These are phyloP conservation scores for Antidorcas marsupialis DNA, from an alignment of 2,113 vertebrate species.

Conservation along the genomic window DNA sequence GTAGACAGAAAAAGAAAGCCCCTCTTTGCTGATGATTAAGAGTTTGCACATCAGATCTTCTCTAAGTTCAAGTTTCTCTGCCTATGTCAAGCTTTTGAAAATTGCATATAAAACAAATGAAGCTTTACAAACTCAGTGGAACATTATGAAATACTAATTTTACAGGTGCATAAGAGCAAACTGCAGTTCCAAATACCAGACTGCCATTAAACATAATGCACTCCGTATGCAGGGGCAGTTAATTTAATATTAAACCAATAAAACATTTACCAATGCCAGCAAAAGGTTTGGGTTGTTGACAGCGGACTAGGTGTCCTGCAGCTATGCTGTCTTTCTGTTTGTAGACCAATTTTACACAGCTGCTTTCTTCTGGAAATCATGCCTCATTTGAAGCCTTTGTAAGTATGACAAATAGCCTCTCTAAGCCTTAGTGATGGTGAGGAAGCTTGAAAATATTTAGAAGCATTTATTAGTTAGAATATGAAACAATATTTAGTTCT, in stretches of 20 bases:
- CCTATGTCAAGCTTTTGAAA: slow-evolving; percentile 50
- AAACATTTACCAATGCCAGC: slow-evolving; percentile 77
- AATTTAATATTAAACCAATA: slow-evolving; percentile 85
- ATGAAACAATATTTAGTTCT: slow-evolving; percentile 67
- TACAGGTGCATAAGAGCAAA: slow-evolving; percentile 82
- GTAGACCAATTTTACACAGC: slow-evolving; percentile 75
- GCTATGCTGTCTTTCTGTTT: slow-evolving; percentile 73
- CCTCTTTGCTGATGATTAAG: slow-evolving; percentile 28
- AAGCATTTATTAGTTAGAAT: slow-evolving; percentile 77
- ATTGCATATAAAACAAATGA: slow-evolving; percentile 69
- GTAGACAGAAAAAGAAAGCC: slow-evolving; percentile 33
- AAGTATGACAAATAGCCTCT: slow-evolving; percentile 79
- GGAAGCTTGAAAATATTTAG: slow-evolving; percentile 80
- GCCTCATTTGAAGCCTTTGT: slow-evolving; percentile 72
- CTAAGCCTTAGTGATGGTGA: slow-evolving; percentile 75
- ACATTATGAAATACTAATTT: slow-evolving; percentile 79
- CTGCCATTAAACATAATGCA: slow-evolving; percentile 78
- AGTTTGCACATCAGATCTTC: slow-evolving; percentile 33
- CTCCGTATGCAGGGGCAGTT: slow-evolving; percentile 77
- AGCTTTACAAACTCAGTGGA: slow-evolving; percentile 74
- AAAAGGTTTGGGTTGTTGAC: slow-evolving; percentile 78
- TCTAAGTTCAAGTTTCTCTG: slow-evolving; percentile 60
- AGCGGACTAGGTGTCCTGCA: slow-evolving; percentile 77
- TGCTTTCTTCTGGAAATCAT: slow-evolving; percentile 77
- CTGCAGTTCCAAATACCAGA: slow-evolving; percentile 76